These are phyloP conservation scores for Lerema accius DNA, from an alignment of 1,140 invertebrate genomes.

Conservation along the genomic window DNA sequence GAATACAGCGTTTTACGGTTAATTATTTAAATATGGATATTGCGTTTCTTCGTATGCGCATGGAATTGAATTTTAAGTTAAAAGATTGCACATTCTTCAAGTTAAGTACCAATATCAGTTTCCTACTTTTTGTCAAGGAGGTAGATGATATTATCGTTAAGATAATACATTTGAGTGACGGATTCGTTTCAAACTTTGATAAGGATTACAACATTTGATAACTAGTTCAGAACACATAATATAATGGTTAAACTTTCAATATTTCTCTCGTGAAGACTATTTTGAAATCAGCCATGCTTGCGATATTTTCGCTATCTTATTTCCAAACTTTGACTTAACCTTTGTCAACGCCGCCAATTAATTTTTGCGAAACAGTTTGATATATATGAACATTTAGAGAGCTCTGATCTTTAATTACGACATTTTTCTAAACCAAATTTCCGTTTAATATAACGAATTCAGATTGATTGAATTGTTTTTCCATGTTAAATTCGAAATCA, in stretches of 20 bases:
- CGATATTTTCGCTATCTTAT: constrained; percentile 13
- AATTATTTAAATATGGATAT: constrained; percentile 1
- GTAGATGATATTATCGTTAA: constrained; percentile 3
- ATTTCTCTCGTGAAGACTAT: background rate
- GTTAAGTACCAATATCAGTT: background rate
- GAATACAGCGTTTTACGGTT: constrained; percentile 7
- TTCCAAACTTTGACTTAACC: constrained; percentile 27
- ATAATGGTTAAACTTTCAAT: too few relatives aligned
- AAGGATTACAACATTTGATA: constrained; percentile 11
- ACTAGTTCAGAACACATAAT: background rate
- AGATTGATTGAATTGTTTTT: constrained; percentile 1
- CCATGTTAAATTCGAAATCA: background rate
- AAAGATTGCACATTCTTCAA: background rate
- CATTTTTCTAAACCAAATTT: background rate
- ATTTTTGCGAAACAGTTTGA: constrained; percentile 28
- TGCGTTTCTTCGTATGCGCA: background rate
- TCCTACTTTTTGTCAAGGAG: background rate
- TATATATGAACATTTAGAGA: constrained; percentile 19
- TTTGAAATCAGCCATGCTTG: constrained; percentile 14
- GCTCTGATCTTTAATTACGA: constrained; percentile 16
- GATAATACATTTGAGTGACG: constrained; percentile 7
- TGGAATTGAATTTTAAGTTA: background rate
- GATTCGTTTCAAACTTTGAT: constrained; percentile 4
- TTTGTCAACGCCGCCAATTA: constrained; percentile 22
- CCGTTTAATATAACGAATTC: constrained; percentile 1